Conservation (phyloP, 2,797 vertebrate genomes). For the Cichlasoma orientale region DNA sequence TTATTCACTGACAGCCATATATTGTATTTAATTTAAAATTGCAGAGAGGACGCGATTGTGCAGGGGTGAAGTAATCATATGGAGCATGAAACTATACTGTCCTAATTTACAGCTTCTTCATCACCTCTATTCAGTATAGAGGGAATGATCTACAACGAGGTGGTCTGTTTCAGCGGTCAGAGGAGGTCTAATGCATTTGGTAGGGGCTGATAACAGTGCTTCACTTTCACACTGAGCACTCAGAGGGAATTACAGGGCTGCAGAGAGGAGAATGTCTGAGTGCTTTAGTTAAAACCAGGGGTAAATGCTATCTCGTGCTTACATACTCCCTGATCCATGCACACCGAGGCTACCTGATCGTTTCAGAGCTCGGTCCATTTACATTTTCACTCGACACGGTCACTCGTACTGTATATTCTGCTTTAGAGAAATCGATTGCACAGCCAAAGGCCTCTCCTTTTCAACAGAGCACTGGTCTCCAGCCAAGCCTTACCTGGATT, state of each 20-base stretch:
- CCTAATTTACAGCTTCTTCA: constrained; percentile 77
- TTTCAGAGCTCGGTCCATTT: constrained; percentile 70
- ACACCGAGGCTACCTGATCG: constrained; percentile 63
- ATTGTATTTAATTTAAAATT: constrained; percentile 65
- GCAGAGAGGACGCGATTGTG: constrained; percentile 59
- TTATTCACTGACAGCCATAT: constrained; percentile 61
- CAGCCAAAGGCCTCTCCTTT: constrained; percentile 65
- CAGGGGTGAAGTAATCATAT: constrained; percentile 68
- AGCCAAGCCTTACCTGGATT: constrained; percentile 76
- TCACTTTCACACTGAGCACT: constrained; percentile 74
- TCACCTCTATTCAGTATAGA: constrained; percentile 57
- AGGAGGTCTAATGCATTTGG: constrained; percentile 78
- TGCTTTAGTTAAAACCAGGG: constrained; percentile 79
- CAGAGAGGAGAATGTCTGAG: constrained; percentile 75
- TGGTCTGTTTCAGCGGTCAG: constrained; percentile 73
- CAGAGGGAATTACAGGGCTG: constrained; percentile 78
- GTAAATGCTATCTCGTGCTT: constrained; percentile 78
- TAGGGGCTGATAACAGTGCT: constrained; percentile 78
- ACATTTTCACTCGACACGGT: constrained; percentile 71
- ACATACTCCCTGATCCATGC: constrained; percentile 75
- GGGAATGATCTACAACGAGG: constrained; percentile 72
- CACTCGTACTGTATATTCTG: constrained; percentile 71
- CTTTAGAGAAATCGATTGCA: constrained; percentile 73
- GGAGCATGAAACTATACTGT: constrained; percentile 70
- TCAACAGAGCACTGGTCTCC: constrained; percentile 67